A percentile compares a stretch with the other conserved stretches of the same genome.
Evolutionary conservation across 2,797 vertebrate genomes (phyloP).

Genomic region (Margarornis squamiger): DNA sequence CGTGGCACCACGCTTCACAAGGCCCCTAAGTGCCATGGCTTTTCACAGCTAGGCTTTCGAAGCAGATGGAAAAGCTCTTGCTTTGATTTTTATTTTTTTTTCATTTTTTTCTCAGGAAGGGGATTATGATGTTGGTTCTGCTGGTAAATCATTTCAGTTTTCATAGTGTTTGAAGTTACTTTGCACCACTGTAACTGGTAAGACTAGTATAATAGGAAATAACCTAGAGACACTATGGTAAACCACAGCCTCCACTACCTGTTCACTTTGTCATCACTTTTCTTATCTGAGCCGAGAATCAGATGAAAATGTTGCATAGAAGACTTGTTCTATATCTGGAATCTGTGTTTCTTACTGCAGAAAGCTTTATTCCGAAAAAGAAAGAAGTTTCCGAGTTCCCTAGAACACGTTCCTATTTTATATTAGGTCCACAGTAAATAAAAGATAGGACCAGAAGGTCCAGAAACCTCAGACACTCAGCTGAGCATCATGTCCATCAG

Average conservation of each 20-base stretch:
- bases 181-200: background rate
- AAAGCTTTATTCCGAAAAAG: background rate
- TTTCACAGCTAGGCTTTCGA: background rate
- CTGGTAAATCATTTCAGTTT: background rate
- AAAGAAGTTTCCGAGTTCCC: background rate
- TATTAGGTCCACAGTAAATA: background rate
- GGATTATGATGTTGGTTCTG: background rate
- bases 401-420: background rate
- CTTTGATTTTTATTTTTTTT: background rate
- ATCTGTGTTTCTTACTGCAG: background rate
- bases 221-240: background rate
- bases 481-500: background rate
- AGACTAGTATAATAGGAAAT: background rate
- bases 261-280: background rate
- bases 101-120: background rate
- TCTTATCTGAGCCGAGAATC: background rate
- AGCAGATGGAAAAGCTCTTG: background rate
- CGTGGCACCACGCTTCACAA: rapidly evolving
- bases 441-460: background rate
- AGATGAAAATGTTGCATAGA: background rate
- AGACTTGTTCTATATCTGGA: background rate
- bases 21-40: background rate
- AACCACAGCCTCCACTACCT: background rate
- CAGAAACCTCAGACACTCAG: background rate
- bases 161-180: background rate